Conservation (phyloP, 2,113 vertebrate genomes). For the Bujurquina vittata region DNA sequence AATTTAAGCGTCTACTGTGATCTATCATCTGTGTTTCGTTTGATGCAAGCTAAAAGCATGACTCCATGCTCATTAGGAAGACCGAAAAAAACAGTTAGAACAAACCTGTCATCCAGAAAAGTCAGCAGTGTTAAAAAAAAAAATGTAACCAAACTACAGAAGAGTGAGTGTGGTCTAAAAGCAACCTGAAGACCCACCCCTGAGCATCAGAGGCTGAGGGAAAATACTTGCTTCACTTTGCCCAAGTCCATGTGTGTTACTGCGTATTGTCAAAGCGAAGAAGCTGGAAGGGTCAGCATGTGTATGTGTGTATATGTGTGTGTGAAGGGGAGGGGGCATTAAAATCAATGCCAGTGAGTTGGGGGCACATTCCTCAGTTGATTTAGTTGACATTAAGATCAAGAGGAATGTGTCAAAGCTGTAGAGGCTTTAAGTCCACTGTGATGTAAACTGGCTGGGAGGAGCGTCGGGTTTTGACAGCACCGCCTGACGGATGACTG, state of each 20-base stretch:
- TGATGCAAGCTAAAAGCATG: not conserved
- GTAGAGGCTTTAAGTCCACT: slow-evolving; percentile 56
- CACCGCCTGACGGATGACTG: slow-evolving; percentile 65
- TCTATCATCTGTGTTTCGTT: not conserved
- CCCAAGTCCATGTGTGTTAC: slow-evolving; percentile 16
- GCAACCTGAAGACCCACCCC: not conserved
- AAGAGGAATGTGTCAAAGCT: slow-evolving; percentile 81
- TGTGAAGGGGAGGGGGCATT: slow-evolving; percentile 18
- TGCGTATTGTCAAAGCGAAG: slow-evolving; percentile 30
- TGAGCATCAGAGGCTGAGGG: not conserved
- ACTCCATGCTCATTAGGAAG: not conserved
- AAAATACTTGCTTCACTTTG: not conserved
- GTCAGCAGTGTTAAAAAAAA: not conserved
- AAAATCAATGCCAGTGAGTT: slow-evolving; percentile 48
- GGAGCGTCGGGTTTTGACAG: slow-evolving; percentile 55
- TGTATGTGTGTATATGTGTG: slow-evolving; percentile 1
- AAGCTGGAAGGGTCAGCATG: slow-evolving; percentile 14
- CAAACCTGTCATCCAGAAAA: not conserved
- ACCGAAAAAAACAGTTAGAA: not conserved
- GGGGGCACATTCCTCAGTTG: slow-evolving; percentile 77
- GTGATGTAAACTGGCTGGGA: slow-evolving; percentile 55
- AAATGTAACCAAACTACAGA: not conserved
- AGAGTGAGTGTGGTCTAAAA: not conserved
- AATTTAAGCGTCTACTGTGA: too few relatives aligned
- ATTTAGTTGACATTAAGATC: slow-evolving; percentile 82